Conservation (phyloP, 2,797 vertebrate genomes). For the Centropyge bicolor region DNA sequence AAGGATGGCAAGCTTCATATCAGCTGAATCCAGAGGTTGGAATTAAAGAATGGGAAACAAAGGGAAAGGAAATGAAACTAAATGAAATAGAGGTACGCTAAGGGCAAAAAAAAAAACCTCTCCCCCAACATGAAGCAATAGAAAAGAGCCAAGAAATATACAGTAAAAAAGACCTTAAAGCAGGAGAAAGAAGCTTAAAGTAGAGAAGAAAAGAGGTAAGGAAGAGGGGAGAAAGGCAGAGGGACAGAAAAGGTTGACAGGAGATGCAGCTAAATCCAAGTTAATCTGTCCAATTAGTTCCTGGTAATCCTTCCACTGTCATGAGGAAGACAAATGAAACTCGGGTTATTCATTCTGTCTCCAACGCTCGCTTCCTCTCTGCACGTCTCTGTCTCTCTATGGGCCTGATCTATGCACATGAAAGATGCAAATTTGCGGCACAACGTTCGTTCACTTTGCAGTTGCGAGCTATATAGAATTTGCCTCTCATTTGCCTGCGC, state of each 20-base stretch:
- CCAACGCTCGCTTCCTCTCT: constrained; percentile 37
- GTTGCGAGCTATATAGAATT: constrained; percentile 12
- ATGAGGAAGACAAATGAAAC: constrained; percentile 76
- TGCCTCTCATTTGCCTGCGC: constrained; percentile 7
- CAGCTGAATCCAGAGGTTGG: constrained; percentile 81
- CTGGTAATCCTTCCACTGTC: constrained; percentile 79
- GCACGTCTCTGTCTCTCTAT: constrained; percentile 27
- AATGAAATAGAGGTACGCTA: constrained; percentile 60
- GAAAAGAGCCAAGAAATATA: constrained; percentile 51
- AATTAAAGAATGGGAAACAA: constrained; percentile 75
- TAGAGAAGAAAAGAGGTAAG: constrained; percentile 28
- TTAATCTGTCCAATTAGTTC: constrained; percentile 84
- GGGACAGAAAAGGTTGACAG: constrained; percentile 68
- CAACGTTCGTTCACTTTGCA: constrained; percentile 45
- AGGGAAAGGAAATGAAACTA: constrained; percentile 72
- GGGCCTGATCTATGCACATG: constrained; percentile 49
- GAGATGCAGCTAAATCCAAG: constrained; percentile 77
- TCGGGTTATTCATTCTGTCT: constrained; percentile 49
- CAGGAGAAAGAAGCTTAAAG: constrained; percentile 39
- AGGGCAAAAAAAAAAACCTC: constrained; percentile 20
- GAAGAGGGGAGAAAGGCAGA: background rate
- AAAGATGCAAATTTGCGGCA: constrained; percentile 43
- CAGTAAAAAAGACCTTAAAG: constrained; percentile 35
- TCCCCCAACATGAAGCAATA: constrained; percentile 42
- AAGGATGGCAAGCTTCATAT: constrained; percentile 75